Conservation (phyloP, 1,140 invertebrate genomes). For the Semibalanus balanoides region DNA sequence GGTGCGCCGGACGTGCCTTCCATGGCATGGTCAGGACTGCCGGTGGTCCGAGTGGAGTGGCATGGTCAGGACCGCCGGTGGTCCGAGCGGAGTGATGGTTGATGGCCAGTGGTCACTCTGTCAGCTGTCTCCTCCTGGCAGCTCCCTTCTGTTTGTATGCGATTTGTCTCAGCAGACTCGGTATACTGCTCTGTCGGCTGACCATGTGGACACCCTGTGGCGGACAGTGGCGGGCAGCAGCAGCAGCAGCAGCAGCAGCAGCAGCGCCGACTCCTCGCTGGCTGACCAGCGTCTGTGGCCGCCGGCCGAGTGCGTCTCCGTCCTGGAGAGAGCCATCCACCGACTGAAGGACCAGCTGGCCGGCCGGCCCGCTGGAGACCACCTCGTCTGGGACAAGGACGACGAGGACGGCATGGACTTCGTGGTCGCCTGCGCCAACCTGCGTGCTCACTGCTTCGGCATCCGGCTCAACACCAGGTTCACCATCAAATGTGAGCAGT, state of each 20-base stretch:
- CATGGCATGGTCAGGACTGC: no score
- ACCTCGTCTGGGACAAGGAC: slow-evolving; percentile 95
- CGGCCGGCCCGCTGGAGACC: slow-evolving; percentile 40
- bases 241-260: neutral
- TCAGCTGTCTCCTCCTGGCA: no score
- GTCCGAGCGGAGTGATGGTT: no score
- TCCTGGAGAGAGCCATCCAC: slow-evolving; percentile 59
- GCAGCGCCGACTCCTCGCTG: neutral
- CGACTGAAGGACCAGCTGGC: slow-evolving; percentile 43
- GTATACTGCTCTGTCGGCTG: no score
- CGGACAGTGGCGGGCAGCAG: no score
- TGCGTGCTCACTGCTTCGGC: slow-evolving; percentile 79
- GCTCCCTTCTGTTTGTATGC: no score
- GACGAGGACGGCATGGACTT: slow-evolving; percentile 89
- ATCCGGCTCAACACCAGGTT: slow-evolving; percentile 78
- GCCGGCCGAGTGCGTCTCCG: slow-evolving; percentile 51
- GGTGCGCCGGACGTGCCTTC: no score
- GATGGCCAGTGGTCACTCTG: no score
- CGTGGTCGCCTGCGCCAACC: slow-evolving; percentile 86
- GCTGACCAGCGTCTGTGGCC: slow-evolving; percentile 71
- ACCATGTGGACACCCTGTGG: no score
- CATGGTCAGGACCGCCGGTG: no score
- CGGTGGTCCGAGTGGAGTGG: no score
- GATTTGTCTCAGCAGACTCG: no score
- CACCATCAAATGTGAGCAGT: slow-evolving; percentile 80